Percentiles rank a stretch among this genome's conserved stretches.
Conservation (phyloP, 23 tunicate species). For the Pegea sp. region DNA sequence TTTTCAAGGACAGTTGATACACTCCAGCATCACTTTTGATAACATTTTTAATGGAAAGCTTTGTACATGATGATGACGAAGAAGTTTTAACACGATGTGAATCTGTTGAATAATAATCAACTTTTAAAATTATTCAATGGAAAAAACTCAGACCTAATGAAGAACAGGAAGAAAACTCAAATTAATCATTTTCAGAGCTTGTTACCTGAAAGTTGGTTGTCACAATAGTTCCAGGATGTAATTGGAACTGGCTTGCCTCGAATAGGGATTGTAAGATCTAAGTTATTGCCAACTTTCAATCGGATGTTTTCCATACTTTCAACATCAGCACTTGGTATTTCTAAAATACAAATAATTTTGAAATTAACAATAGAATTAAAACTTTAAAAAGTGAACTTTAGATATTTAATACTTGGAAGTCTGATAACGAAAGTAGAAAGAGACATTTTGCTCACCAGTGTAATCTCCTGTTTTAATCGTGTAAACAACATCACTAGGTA, state of each 20-base stretch:
- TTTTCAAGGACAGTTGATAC: slow-evolving; percentile 25
- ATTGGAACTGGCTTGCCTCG: background rate
- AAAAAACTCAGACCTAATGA: too few relatives aligned
- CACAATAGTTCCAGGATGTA: background rate
- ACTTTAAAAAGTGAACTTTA: background rate
- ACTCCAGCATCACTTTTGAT: slow-evolving; percentile 30
- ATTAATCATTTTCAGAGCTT: background rate
- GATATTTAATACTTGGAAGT: background rate
- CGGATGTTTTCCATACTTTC: background rate
- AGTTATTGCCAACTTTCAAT: background rate
- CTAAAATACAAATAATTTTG: background rate
- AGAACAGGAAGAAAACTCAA: too few relatives aligned
- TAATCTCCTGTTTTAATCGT: background rate
- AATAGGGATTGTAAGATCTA: background rate
- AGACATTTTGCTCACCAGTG: background rate
- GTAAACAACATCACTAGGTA: background rate
- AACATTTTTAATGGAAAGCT: background rate
- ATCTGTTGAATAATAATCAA: background rate
- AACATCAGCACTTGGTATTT: background rate
- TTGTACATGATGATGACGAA: background rate
- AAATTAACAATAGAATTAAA: background rate
- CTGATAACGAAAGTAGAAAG: background rate
- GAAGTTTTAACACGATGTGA: background rate
- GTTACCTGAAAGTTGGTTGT: background rate
- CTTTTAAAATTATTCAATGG: background rate